These are phyloP conservation scores for Ceratosolen solmsi DNA, from an alignment of 1,140 invertebrate genomes.

Conservation along the genomic window DNA sequence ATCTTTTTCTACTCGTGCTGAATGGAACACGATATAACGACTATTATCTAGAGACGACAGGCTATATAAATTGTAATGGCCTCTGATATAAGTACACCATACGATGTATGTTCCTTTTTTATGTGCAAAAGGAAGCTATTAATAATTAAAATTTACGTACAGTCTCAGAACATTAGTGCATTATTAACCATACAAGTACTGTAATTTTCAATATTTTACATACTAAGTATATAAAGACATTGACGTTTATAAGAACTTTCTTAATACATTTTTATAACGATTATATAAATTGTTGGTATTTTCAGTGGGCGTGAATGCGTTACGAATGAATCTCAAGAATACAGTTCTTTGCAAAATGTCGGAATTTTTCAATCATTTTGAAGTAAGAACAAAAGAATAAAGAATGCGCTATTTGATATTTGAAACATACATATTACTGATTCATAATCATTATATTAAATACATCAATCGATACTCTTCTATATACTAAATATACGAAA, in stretches of 20 bases:
- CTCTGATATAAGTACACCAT: neutral
- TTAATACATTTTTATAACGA: too few species aligned
- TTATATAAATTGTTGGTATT: too few species aligned
- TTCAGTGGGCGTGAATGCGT: too few species aligned
- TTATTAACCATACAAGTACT: neutral
- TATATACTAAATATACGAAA: neutral
- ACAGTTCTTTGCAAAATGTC: too few species aligned
- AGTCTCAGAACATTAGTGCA: neutral
- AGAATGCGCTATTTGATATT: too few species aligned
- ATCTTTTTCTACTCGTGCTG: constrained; percentile 17
- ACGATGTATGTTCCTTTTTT: neutral
- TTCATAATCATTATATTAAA: neutral
- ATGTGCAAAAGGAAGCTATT: neutral
- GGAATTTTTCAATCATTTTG: too few species aligned
- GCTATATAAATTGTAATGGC: constrained; percentile 38
- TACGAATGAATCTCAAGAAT: too few species aligned
- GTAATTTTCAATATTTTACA: neutral
- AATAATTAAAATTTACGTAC: constrained; percentile 18
- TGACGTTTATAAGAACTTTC: too few species aligned
- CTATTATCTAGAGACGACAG: constrained; percentile 26
- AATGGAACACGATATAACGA: constrained; percentile 26
- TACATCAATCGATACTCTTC: neutral
- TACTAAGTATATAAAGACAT: too few species aligned
- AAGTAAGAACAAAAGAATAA: too few species aligned
- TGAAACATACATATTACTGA: too few species aligned